Conservation (phyloP, 2,888 invertebrate genomes). For the Heliconius sara region DNA sequence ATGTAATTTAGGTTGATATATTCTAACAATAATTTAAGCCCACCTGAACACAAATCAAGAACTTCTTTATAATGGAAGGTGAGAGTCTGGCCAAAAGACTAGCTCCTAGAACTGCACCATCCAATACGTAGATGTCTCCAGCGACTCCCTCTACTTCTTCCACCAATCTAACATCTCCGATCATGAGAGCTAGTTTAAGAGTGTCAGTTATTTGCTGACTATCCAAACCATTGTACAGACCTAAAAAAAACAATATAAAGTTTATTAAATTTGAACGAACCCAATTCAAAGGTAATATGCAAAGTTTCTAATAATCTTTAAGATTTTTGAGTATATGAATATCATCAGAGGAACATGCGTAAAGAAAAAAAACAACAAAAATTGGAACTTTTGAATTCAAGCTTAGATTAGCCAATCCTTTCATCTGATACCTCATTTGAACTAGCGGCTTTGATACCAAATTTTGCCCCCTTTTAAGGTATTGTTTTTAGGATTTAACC, state of each 20-base stretch:
- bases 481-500: too few species aligned
- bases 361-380: too few species aligned
- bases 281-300: too few species aligned
- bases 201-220: constrained; percentile 88
- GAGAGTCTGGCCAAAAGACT: constrained; percentile 91
- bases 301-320: too few species aligned
- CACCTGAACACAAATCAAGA: constrained; percentile 91
- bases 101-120: constrained; percentile 89
- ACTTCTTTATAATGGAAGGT: constrained; percentile 91
- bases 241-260: constrained; percentile 50
- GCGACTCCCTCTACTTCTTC: constrained; percentile 92
- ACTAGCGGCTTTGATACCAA: too few species aligned
- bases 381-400: too few species aligned
- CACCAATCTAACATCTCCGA: constrained; percentile 90
- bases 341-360: too few species aligned
- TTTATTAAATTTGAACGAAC: background rate
- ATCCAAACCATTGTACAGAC: constrained; percentile 86
- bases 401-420: too few species aligned
- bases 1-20: too few species aligned
- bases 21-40: background rate
- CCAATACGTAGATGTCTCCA: constrained; percentile 92
- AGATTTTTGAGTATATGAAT: too few species aligned
- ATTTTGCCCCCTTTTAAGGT: too few species aligned
- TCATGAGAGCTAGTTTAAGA: constrained; percentile 92
- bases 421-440: too few species aligned